Base-by-base conservation (phyloP, 2,888 invertebrate species). In the Tinea semifulvella region DNA sequence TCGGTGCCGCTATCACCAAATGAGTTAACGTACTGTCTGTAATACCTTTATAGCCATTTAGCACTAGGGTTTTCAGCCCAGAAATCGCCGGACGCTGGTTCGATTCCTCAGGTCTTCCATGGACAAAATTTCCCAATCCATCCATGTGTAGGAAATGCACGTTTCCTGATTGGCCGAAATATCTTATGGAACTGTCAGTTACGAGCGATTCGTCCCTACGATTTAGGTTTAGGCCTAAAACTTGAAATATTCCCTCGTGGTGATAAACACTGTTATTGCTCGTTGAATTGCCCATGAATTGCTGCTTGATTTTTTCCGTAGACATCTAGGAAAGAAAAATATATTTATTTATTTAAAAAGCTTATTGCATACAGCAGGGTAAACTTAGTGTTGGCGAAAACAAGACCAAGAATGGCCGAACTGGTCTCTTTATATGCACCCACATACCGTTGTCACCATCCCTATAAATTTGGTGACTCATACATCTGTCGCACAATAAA, bases 21-120 rank as follows among this genome's bases (percentile, higher is more conserved):
- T 89, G 88, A 10, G 66, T 61, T 13, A 90, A 57, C 38, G 87
- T 86, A 4, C 76, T 63, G 55, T 90, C 84, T 0, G 89, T 88
- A 1, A 90, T 83, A 45, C 74, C 70, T 3, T 79, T 71, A 55
- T 85, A 90, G 3, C 88, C 86, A 1, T 85, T 83, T 3, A 83
- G 68, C 2, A 79, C 75, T 0, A 88, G 56, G 0, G 77, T 65
- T 42, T 82, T 70, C 1, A 87, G 57, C 13, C 65, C 74, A 1
- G 84, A 83, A 46, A 82, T 61, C 2, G 69, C 69, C 0, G 79
- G 74, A 0, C 74, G 50, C 0, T 55, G 50, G 0, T 42, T 7
- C 18, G 10, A 55, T 55, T 0, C 51, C 31, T 0, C 50, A 48
- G 1, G 49, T 48, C 0, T 58, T 56, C 0, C 50, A 53, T 0